These are phyloP conservation scores for Drosophila parvula DNA, from an alignment of 1,140 invertebrate species.

Conservation along the genomic window DNA sequence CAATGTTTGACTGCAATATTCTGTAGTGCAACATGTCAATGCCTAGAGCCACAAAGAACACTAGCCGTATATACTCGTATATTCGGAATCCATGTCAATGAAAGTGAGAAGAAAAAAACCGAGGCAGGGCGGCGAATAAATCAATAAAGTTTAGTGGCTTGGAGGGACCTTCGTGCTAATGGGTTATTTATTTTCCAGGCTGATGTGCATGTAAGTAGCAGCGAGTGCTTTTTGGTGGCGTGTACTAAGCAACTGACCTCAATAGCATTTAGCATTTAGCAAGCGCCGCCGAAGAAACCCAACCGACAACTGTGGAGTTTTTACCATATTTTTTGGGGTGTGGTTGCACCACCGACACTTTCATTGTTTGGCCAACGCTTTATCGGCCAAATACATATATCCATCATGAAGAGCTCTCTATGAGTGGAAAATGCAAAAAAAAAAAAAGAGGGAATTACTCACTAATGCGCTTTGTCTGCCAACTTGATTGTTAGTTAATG, in stretches of 20 bases:
- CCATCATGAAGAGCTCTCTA: conserved; percentile 20
- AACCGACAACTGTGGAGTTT: conserved; percentile 46
- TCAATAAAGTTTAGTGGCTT: conserved; percentile 61
- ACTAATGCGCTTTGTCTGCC: conserved; percentile 72
- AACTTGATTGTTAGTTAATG: conserved; percentile 73
- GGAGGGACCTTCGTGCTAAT: conserved; percentile 76
- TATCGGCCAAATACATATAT: conserved; percentile 50
- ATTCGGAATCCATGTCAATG: conserved; percentile 61
- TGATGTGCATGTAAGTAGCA: conserved; percentile 40
- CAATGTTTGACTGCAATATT: conserved; percentile 21
- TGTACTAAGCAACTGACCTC: conserved; percentile 75
- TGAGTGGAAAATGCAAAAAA: conserved; percentile 36
- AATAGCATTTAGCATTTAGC: conserved; percentile 63
- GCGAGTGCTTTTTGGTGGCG: conserved; percentile 49
- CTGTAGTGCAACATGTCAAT: conserved; percentile 47
- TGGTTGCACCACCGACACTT: conserved; percentile 68
- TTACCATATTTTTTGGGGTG: conserved; percentile 52
- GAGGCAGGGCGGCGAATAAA: conserved; percentile 53
- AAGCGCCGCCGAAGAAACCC: conserved; percentile 50
- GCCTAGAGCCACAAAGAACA: conserved; percentile 33
- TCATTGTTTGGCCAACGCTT: conserved; percentile 64
- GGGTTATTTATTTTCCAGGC: conserved; percentile 74
- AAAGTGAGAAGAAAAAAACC: conserved; percentile 73
- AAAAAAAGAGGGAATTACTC: conserved; percentile 60
- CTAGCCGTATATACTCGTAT: conserved; percentile 14